A percentile compares a stretch with the other conserved stretches of the same genome.
Evolutionary conservation across 2,888 invertebrate species (phyloP).

Genomic region (Thysanoteuthis rhombus): DNA sequence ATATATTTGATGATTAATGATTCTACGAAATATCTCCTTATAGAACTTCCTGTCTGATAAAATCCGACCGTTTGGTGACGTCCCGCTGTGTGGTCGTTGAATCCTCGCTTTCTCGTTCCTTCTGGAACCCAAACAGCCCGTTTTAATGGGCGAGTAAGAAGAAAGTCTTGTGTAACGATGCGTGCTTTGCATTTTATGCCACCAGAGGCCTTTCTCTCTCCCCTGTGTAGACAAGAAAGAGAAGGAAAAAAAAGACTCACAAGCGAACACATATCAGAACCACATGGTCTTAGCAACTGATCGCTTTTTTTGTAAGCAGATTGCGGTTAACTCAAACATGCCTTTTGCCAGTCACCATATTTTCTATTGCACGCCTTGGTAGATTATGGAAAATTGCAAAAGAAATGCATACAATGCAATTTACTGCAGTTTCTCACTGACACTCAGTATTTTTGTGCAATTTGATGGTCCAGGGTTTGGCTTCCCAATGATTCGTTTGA

Average conservation of each 20-base stretch:
- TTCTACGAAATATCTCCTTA: neutral
- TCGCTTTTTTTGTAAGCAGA: neutral
- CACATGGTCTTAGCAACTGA: neutral
- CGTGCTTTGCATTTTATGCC: neutral
- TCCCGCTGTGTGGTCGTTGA: neutral
- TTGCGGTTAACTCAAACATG: neutral
- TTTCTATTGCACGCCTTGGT: neutral
- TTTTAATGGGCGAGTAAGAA: neutral
- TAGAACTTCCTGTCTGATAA: neutral
- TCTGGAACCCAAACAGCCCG: neutral
- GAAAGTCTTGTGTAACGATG: neutral
- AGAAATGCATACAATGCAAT: neutral
- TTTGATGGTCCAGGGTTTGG: neutral
- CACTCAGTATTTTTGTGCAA: neutral
- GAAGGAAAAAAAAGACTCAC: neutral
- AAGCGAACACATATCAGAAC: neutral
- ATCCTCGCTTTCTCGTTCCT: neutral
- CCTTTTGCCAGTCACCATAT: neutral
- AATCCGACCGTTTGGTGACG: neutral
- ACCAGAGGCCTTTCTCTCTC: neutral
- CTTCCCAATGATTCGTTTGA: neutral
- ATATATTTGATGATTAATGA: neutral
- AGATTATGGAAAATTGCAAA: neutral
- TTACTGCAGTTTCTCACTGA: neutral
- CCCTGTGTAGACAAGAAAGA: neutral